A percentile compares a stretch with the other conserved stretches of the same genome.
phyloP scores from a whole-genome alignment of 1,140 invertebrate species.

The Zaprionus inermis region DNA sequence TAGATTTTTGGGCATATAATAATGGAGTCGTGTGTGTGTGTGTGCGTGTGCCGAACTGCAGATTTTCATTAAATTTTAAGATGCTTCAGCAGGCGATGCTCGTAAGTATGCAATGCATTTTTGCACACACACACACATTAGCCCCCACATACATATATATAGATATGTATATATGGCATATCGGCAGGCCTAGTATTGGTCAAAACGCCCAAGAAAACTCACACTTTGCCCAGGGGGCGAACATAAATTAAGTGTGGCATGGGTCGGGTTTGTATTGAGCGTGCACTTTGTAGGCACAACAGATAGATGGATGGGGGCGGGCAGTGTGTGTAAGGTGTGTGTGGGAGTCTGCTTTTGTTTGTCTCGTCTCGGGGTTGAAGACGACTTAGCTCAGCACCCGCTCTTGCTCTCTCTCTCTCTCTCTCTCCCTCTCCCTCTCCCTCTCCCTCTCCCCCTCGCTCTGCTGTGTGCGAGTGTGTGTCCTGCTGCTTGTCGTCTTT shows the following conservation, averaged over 20 bases:
- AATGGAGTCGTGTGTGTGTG: background rate
- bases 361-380: conserved; percentile 46
- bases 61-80: conserved; percentile 82
- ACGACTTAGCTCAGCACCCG: conserved; percentile 2
- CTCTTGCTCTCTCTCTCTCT: background rate
- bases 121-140: conserved; percentile 50
- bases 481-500: conserved; percentile 64
- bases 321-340: background rate
- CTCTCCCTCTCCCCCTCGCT: background rate
- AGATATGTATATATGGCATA: background rate
- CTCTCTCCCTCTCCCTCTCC: background rate
- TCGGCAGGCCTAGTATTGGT: conserved; percentile 57
- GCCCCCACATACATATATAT: conserved; percentile 12
- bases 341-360: conserved; percentile 28
- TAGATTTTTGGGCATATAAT: conserved; percentile 53
- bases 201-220: conserved; percentile 79
- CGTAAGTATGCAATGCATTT: conserved; percentile 70
- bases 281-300: conserved; percentile 42
- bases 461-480: too few relatives aligned
- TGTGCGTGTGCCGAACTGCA: conserved; percentile 36
- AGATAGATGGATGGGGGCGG: conserved; percentile 4
- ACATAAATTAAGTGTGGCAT: conserved; percentile 39
- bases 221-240: conserved; percentile 43
- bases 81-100: conserved; percentile 37
- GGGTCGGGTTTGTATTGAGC: background rate